A percentile compares a stretch with the other conserved stretches of the same genome.
Evolutionary conservation across 2,888 invertebrate species (phyloP).

Genomic region (Noctua pronuba): DNA sequence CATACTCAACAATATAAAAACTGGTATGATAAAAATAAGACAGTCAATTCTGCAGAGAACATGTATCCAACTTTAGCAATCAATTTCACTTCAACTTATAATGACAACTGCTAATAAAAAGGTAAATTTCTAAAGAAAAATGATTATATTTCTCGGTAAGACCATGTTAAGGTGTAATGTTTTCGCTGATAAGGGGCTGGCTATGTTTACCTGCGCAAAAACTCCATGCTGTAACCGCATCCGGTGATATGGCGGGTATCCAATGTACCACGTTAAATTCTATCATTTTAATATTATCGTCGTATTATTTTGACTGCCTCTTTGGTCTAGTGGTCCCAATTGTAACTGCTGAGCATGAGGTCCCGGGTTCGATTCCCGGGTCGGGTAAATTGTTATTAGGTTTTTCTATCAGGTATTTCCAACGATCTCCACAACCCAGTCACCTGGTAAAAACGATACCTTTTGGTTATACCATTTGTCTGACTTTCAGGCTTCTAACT

Average conservation of each 20-base stretch:
- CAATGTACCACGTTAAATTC: conserved; percentile 41
- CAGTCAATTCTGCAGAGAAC: conserved; percentile 16
- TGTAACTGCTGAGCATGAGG: too few species aligned
- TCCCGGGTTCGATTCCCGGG: too few species aligned
- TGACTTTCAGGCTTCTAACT: neutral
- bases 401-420: too few species aligned
- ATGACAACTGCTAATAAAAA: conserved; percentile 35
- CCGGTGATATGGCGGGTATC: conserved; percentile 47
- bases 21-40: neutral
- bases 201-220: conserved; percentile 52
- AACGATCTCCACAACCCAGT: neutral
- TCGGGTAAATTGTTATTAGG: too few species aligned
- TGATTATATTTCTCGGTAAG: conserved; percentile 35
- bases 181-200: conserved; percentile 53
- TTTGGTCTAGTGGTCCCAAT: too few species aligned
- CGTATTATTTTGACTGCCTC: too few species aligned
- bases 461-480: neutral
- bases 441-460: neutral
- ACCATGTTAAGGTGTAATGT: conserved; percentile 40
- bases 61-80: conserved; percentile 13
- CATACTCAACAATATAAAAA: neutral
- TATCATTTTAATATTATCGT: neutral
- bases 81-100: conserved; percentile 43
- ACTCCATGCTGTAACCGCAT: conserved; percentile 52
- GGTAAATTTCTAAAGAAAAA: conserved; percentile 32